phyloP scores from a whole-genome alignment of 1,140 invertebrate species.

The Drosophila kurseongensis region DNA sequence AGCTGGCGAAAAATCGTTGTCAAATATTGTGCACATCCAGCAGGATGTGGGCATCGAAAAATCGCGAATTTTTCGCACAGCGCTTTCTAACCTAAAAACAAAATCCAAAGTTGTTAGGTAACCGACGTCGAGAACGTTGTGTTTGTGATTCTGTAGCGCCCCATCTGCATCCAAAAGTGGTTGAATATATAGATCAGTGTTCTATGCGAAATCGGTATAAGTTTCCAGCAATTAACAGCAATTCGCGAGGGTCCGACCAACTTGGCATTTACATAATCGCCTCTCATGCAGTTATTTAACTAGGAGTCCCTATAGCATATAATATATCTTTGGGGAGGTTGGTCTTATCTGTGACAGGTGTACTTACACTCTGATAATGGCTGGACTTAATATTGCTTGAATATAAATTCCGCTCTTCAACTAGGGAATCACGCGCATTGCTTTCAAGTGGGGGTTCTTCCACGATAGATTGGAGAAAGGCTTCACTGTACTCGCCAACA shows the following conservation, averaged over 20 bases:
- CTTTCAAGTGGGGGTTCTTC: slow-evolving; percentile 7
- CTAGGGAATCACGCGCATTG: slow-evolving; percentile 29
- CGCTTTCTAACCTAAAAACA: slow-evolving; percentile 76
- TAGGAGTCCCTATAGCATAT: slow-evolving; percentile 31
- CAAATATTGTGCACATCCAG: slow-evolving; percentile 22
- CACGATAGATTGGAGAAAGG: slow-evolving; percentile 6
- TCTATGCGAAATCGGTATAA: background rate
- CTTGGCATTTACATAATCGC: slow-evolving; percentile 41
- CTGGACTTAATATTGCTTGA: slow-evolving; percentile 27
- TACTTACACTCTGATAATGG: slow-evolving; percentile 44
- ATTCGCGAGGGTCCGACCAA: slow-evolving; percentile 3
- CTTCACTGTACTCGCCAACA: slow-evolving; percentile 36
- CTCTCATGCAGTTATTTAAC: slow-evolving; percentile 41
- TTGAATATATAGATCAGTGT: slow-evolving; percentile 1
- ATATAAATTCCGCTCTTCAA: background rate
- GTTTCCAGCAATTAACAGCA: slow-evolving; percentile 27
- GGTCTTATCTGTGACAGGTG: slow-evolving; percentile 51
- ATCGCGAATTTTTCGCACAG: slow-evolving; percentile 48
- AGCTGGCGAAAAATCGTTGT: slow-evolving; percentile 32
- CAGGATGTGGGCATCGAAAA: slow-evolving; percentile 21
- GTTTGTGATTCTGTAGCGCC: slow-evolving; percentile 32
- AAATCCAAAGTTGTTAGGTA: slow-evolving; percentile 75
- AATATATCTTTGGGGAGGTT: slow-evolving; percentile 41
- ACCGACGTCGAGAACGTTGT: slow-evolving; percentile 35
- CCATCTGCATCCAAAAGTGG: slow-evolving; percentile 3